Conservation (phyloP, 1,140 invertebrate genomes). For the Cyclina sinensis region DNA sequence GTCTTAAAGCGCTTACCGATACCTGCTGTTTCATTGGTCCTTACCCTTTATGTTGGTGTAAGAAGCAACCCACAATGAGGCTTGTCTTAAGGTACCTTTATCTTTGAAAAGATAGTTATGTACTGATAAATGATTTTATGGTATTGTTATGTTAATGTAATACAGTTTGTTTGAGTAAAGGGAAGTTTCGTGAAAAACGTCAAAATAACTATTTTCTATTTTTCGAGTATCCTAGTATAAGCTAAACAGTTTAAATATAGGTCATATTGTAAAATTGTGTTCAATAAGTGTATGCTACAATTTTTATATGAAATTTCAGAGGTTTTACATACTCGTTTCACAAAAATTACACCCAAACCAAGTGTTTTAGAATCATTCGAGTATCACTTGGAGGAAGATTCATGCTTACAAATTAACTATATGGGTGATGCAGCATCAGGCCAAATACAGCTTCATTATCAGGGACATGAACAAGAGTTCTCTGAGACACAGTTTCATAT, state of each 20-base stretch:
- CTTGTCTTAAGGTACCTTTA: too few species aligned
- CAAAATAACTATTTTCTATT: too few species aligned
- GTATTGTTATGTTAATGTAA: neutral
- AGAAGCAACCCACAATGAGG: too few species aligned
- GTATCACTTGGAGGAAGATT: slow-evolving; percentile 21
- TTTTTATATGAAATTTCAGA: neutral
- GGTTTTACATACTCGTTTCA: neutral
- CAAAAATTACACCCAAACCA: neutral
- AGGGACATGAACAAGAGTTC: neutral
- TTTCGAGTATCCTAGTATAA: too few species aligned
- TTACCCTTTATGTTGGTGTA: too few species aligned
- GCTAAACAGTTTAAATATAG: too few species aligned
- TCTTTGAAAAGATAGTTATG: neutral
- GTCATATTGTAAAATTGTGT: too few species aligned
- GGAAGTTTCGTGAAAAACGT: too few species aligned
- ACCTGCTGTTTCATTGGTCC: too few species aligned
- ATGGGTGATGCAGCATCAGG: slow-evolving; percentile 14
- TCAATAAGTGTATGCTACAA: too few species aligned
- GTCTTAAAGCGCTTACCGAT: too few species aligned
- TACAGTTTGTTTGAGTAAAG: too few species aligned
- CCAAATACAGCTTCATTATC: neutral
- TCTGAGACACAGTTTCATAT: neutral
- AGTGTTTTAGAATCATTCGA: slow-evolving; percentile 27
- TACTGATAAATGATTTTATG: neutral
- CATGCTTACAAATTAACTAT: slow-evolving; percentile 26